phyloP scores from a whole-genome alignment of 2,113 vertebrate species.

The Eubucco bourcierii region DNA sequence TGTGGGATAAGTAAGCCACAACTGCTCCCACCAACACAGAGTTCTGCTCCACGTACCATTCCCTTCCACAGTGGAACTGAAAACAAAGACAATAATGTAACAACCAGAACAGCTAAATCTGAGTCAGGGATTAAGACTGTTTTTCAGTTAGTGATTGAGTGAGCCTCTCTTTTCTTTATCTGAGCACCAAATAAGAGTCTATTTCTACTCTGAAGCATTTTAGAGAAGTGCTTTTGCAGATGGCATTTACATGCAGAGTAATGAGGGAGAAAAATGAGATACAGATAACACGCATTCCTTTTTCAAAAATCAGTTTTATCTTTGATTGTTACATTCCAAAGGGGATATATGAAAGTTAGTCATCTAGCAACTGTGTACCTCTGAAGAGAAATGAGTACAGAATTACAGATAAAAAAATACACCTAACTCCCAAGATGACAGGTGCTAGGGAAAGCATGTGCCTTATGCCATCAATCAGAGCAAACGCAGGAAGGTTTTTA shows the following conservation, averaged over 20 bases:
- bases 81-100: background rate
- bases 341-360: slow-evolving; percentile 65
- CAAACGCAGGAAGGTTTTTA: slow-evolving; percentile 51
- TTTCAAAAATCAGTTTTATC: slow-evolving; percentile 71
- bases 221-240: background rate
- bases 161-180: background rate
- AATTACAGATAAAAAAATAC: slow-evolving; percentile 58
- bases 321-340: slow-evolving; percentile 79
- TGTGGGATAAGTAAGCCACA: background rate
- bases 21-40: background rate
- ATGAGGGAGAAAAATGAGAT: slow-evolving; percentile 18
- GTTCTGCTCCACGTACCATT: background rate
- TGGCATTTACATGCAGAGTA: background rate
- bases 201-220: background rate
- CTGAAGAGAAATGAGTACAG: slow-evolving; percentile 42
- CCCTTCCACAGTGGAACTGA: background rate
- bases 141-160: background rate
- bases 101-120: background rate
- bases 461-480: slow-evolving; percentile 62
- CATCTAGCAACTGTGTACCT: slow-evolving; percentile 60
- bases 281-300: background rate
- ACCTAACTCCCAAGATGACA: slow-evolving; percentile 53
- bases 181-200: background rate
- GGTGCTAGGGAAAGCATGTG: slow-evolving; percentile 56
- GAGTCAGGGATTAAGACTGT: background rate